Conservation (phyloP, 1,140 invertebrate genomes). For the Bombus cullumanus region DNA sequence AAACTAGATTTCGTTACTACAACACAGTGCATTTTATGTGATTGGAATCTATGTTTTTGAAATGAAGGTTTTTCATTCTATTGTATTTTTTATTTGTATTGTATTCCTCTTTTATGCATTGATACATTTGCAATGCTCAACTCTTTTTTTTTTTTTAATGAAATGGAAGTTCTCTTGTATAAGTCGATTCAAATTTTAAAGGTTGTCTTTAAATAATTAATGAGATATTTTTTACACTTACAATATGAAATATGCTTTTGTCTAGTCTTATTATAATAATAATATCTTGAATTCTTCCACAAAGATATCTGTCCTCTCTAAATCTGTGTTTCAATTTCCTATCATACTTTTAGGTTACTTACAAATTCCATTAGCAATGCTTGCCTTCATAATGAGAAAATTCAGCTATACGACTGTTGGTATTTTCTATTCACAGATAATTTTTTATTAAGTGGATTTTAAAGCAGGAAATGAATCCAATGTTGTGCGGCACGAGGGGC, state of each 20-base stretch:
- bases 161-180: too few relatives aligned
- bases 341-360: not conserved
- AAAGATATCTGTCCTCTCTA: not conserved
- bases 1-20: not conserved
- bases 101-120: not conserved
- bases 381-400: not conserved
- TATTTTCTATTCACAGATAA: not conserved
- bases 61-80: not conserved
- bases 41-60: not conserved
- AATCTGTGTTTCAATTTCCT: not conserved
- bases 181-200: not conserved
- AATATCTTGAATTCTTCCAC: not conserved
- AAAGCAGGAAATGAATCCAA: not conserved
- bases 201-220: not conserved
- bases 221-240: not conserved
- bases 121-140: not conserved
- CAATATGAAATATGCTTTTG: not conserved
- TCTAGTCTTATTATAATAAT: not conserved
- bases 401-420: not conserved
- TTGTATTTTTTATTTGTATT: not conserved
- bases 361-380: conserved; percentile 4
- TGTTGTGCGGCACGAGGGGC: not conserved
- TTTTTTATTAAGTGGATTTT: conserved; percentile 1
- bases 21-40: too few relatives aligned
- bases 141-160: not conserved